A percentile compares a stretch with the other conserved stretches of the same genome.
phyloP scores from a whole-genome alignment of 23 tunicate genomes.

The Ascidia mentula region DNA sequence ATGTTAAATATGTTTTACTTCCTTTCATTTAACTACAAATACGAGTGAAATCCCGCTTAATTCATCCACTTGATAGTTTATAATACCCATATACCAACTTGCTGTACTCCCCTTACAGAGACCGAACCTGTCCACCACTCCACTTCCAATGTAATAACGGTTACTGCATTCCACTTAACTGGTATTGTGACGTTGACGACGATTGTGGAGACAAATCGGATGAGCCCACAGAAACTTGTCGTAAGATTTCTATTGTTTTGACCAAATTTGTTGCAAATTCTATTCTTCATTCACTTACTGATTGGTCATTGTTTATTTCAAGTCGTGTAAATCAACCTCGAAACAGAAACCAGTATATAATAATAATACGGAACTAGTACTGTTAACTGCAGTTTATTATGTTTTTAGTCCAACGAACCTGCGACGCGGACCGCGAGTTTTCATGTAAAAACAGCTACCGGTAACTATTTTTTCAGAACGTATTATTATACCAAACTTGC shows the following conservation, averaged over 20 bases:
- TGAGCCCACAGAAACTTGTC: conserved; percentile 48
- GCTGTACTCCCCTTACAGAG: conserved; percentile 41
- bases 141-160: conserved; percentile 70
- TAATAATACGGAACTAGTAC: no score
- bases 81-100: no score
- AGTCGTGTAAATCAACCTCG: no score
- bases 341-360: no score
- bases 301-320: no score
- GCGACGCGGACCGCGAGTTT: conserved; percentile 37
- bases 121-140: conserved; percentile 58
- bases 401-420: no score
- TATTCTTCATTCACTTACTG: no score
- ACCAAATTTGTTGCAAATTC: no score
- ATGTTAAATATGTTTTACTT: background rate
- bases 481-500: no score
- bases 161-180: conserved; percentile 53
- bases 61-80: no score
- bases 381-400: no score
- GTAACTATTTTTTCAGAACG: no score
- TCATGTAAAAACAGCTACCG: conserved; percentile 60
- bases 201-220: conserved; percentile 91
- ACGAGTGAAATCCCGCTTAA: background rate
- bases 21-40: background rate
- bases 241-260: conserved; percentile 31
- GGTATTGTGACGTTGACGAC: conserved; percentile 73